phyloP scores from a whole-genome alignment of 2,113 vertebrate species.

The Polyodon spathula region DNA sequence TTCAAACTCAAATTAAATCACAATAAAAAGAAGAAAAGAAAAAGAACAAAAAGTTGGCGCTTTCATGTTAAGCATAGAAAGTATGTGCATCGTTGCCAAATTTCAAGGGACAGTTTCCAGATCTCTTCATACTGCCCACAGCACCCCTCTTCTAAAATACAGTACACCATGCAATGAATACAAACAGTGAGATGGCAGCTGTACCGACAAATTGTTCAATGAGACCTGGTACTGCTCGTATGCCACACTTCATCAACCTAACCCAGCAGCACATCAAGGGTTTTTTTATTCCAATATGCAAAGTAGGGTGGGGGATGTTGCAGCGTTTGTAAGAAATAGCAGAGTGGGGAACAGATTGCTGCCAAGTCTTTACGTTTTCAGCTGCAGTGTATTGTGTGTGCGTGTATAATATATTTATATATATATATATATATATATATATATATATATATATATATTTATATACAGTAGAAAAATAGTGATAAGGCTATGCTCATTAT shows the following conservation, averaged over 20 bases:
- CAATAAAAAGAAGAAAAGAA: neutral
- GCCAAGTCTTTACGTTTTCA: no score
- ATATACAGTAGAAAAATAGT: no score
- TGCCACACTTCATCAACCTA: neutral
- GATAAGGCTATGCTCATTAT: no score
- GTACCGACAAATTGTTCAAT: neutral
- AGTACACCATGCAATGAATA: neutral
- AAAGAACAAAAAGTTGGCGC: neutral
- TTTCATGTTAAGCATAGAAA: neutral
- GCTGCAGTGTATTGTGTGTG: no score
- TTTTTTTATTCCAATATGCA: neutral
- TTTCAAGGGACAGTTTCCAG: neutral
- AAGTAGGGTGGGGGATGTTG: no score
- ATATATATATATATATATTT: no score
- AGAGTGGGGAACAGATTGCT: no score
- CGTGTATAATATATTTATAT: no score
- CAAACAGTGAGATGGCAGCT: neutral
- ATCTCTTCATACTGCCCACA: neutral
- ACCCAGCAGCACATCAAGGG: neutral
- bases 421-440: no score
- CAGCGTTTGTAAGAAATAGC: no score
- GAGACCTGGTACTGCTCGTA: neutral
- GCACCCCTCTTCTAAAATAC: neutral
- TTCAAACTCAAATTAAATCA: constrained; percentile 7
- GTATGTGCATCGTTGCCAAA: neutral